Evolutionary conservation across 1,140 invertebrate species (phyloP).

Genomic region (Musca vetustissima): DNA sequence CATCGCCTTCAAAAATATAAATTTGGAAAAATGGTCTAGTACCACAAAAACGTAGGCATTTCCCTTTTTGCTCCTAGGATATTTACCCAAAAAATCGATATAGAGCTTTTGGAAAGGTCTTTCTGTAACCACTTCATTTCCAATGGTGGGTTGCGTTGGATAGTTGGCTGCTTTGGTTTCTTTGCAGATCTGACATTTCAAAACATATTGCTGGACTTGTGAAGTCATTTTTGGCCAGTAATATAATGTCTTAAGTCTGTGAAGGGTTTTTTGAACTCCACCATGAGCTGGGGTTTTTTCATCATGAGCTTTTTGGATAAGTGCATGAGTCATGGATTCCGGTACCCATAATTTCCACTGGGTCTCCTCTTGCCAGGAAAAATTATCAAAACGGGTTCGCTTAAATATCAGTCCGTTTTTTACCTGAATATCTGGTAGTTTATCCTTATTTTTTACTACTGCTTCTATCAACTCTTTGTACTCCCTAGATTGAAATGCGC

Average conservation of each 20-base stretch:
- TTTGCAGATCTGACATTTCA: slow-evolving; percentile 1
- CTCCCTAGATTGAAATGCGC: not conserved
- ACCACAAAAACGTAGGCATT: not conserved
- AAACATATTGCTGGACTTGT: slow-evolving; percentile 3
- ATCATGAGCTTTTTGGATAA: no score
- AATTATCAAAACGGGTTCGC: no score
- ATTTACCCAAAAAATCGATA: slow-evolving; percentile 9
- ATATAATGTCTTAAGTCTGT: no score
- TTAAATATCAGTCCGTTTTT: no score
- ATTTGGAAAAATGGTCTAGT: not conserved
- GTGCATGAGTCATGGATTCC: no score
- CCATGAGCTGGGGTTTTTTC: no score
- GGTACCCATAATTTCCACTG: no score
- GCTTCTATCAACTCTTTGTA: slow-evolving; percentile 12
- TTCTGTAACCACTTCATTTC: not conserved
- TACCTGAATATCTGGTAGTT: no score
- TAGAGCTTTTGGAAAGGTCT: slow-evolving; percentile 19
- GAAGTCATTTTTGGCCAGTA: slow-evolving; percentile 12
- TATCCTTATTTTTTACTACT: slow-evolving; percentile 1
- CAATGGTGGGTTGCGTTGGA: not conserved
- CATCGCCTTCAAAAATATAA: not conserved
- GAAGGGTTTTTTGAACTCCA: no score
- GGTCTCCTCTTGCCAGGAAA: no score
- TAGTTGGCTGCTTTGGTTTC: slow-evolving; percentile 2
- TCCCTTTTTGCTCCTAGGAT: not conserved